A percentile compares a stretch with the other conserved stretches of the same genome.
These are phyloP conservation scores for Andrena bucephala DNA, from an alignment of 2,888 invertebrate species.

Conservation along the genomic window DNA sequence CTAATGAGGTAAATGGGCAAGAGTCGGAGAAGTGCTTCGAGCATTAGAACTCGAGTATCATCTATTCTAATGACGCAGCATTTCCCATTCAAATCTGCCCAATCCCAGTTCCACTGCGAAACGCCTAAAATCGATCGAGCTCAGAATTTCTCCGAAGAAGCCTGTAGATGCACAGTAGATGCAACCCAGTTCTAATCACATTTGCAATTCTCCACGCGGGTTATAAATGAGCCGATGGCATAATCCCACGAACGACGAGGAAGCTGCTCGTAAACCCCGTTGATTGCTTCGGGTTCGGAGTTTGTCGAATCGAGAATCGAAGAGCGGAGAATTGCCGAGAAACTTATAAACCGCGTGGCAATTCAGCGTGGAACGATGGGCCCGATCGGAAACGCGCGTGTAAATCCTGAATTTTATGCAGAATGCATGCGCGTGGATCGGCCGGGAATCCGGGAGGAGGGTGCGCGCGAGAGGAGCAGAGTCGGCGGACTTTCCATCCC, in stretches of 20 bases:
- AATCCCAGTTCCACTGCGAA: no score
- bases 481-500: constrained; percentile 45
- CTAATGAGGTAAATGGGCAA: no score
- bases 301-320: neutral
- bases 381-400: neutral
- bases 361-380: neutral
- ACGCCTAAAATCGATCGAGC: no score
- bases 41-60: no score
- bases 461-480: constrained; percentile 42
- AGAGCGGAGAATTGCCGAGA: neutral
- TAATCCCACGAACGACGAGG: neutral
- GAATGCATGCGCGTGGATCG: neutral
- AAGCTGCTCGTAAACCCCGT: neutral
- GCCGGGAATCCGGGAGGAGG: constrained; percentile 12
- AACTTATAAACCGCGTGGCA: neutral
- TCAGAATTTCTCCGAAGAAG: no score
- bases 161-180: no score
- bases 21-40: no score
- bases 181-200: no score
- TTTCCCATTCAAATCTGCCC: no score
- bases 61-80: no score
- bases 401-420: neutral
- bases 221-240: no score
- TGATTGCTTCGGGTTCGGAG: neutral
- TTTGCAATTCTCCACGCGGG: no score